Conservation (phyloP, 2,113 vertebrate genomes). For the Caranx ignobilis region DNA sequence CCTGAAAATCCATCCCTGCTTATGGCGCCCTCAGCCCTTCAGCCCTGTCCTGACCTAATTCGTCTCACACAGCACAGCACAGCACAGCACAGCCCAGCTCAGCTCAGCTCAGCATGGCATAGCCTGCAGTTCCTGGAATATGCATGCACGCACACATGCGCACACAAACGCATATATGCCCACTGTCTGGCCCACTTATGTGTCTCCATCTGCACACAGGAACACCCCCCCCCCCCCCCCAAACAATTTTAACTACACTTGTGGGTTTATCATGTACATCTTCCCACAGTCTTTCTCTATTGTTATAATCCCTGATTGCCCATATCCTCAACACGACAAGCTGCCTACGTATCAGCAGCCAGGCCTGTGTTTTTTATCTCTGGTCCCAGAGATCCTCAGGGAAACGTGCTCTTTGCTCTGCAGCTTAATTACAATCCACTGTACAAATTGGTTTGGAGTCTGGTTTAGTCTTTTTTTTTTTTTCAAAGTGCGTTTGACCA, state of each 20-base stretch:
- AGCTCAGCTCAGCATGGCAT: slow-evolving; percentile 71
- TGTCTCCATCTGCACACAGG: slow-evolving; percentile 71
- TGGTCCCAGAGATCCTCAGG: slow-evolving; percentile 26
- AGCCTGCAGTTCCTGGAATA: slow-evolving; percentile 67
- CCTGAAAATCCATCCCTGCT: slow-evolving; percentile 62
- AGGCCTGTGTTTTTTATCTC: slow-evolving; percentile 31
- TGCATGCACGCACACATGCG: slow-evolving; percentile 32
- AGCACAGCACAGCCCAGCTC: slow-evolving; percentile 69
- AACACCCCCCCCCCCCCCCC: slow-evolving; percentile 15
- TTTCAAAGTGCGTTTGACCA: not conserved
- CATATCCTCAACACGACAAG: slow-evolving; percentile 29
- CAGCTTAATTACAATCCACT: slow-evolving; percentile 31
- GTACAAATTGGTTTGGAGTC: not conserved
- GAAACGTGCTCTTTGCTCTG: slow-evolving; percentile 35
- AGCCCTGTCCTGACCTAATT: slow-evolving; percentile 80
- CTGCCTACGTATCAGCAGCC: slow-evolving; percentile 41
- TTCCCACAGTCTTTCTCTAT: slow-evolving; percentile 56
- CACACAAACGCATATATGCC: slow-evolving; percentile 29
- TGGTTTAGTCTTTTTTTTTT: slow-evolving; percentile 2
- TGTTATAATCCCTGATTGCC: slow-evolving; percentile 48
- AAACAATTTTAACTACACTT: slow-evolving; percentile 45
- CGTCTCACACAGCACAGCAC: slow-evolving; percentile 72
- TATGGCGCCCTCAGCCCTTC: slow-evolving; percentile 67
- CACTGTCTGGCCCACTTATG: slow-evolving; percentile 62
- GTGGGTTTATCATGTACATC: slow-evolving; percentile 49